phyloP scores from a whole-genome alignment of 2,113 vertebrate genomes.

The Brachyistius frenatus region DNA sequence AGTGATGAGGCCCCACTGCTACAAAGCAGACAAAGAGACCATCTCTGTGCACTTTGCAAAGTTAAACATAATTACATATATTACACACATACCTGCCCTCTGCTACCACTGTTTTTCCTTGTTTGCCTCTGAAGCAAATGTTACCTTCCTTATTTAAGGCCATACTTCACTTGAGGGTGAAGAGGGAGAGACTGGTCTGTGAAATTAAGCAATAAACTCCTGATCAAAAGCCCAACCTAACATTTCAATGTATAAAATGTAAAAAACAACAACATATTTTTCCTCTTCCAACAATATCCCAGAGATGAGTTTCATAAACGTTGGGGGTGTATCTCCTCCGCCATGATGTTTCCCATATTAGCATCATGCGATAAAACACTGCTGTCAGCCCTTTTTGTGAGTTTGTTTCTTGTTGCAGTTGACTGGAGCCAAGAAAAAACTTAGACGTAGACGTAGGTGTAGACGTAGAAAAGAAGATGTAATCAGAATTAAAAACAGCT shows the following conservation, averaged over 20 bases:
- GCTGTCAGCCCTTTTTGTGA: background rate
- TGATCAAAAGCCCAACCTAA: too few relatives aligned
- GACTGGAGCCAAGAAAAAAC: too few relatives aligned
- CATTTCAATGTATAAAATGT: too few relatives aligned
- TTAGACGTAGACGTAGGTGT: too few relatives aligned
- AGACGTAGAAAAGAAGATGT: too few relatives aligned
- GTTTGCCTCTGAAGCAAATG: background rate
- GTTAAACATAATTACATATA: background rate
- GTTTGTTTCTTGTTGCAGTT: background rate
- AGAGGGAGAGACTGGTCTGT: background rate
- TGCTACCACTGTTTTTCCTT: background rate
- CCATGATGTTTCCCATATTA: background rate
- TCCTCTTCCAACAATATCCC: too few relatives aligned
- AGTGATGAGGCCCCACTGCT: background rate
- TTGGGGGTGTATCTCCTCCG: background rate
- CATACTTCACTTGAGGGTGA: background rate
- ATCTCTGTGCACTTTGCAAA: too few relatives aligned
- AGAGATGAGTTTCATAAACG: too few relatives aligned
- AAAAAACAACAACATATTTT: too few relatives aligned
- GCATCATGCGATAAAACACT: background rate
- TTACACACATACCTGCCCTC: background rate
- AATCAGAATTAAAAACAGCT: constrained; percentile 32
- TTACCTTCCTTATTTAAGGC: too few relatives aligned
- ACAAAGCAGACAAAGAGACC: background rate
- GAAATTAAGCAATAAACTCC: too few relatives aligned